A percentile compares a stretch with the other conserved stretches of the same genome.
phyloP scores from a whole-genome alignment of 2,888 invertebrate species.

The Idaea biselata region DNA sequence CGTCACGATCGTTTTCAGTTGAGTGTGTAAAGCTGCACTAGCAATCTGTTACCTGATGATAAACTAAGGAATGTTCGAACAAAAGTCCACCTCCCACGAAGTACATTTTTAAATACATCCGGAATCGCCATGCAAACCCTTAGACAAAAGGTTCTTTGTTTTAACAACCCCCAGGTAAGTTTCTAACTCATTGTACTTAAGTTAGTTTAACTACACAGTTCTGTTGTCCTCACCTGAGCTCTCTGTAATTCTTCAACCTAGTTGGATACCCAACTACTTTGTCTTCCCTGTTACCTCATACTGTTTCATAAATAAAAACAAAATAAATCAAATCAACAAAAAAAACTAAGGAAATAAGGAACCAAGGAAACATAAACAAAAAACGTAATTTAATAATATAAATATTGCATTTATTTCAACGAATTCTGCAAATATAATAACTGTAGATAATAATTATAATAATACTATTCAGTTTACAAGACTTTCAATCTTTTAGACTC shows the following conservation, averaged over 20 bases:
- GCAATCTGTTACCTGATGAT: conserved; percentile 55
- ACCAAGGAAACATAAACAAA: conserved; percentile 35
- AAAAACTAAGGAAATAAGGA: conserved; percentile 68
- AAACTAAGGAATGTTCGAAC: conserved; percentile 16
- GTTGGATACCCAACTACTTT: conserved; percentile 47
- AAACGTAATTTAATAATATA: conserved; percentile 80
- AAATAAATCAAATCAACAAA: conserved; percentile 56
- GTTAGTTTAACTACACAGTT: conserved; percentile 40
- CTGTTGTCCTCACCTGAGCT: conserved; percentile 52
- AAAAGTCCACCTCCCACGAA: conserved; percentile 55
- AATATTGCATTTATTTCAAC: conserved; percentile 82
- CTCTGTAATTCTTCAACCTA: conserved; percentile 46
- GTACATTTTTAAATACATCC: conserved; percentile 31
- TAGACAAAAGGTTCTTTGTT: conserved; percentile 54
- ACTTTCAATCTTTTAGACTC: conserved; percentile 62
- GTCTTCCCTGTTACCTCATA: conserved; percentile 40
- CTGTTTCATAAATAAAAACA: conserved; percentile 39
- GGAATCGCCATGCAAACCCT: conserved; percentile 31
- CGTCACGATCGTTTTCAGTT: conserved; percentile 57
- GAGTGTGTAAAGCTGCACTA: conserved; percentile 34
- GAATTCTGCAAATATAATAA: conserved; percentile 80
- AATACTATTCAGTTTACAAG: conserved; percentile 79
- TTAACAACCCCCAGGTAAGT: conserved; percentile 55
- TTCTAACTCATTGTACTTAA: conserved; percentile 32
- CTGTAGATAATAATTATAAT: conserved; percentile 79